phyloP scores from a whole-genome alignment of 2,797 vertebrate species.

The Lophura swinhoii region DNA sequence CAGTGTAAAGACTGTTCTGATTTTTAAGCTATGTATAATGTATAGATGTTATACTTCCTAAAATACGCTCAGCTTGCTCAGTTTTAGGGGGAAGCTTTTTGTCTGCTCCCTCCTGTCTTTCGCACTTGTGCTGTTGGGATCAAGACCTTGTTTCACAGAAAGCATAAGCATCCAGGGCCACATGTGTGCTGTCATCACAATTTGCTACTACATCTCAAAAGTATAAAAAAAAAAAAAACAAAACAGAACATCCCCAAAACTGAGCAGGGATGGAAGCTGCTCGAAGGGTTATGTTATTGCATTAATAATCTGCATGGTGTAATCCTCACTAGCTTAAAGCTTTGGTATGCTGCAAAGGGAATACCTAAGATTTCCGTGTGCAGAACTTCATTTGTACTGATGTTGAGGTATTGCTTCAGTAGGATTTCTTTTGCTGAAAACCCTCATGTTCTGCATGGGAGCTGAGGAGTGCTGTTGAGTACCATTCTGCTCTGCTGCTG shows the following conservation, averaged over 20 bases:
- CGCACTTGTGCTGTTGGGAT: not conserved
- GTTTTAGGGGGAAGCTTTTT: not conserved
- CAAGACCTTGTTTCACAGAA: not conserved
- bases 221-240: not conserved
- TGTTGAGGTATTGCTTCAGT: not conserved
- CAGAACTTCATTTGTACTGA: not conserved
- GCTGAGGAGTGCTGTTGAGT: not conserved
- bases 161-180: not conserved
- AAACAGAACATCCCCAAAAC: not conserved
- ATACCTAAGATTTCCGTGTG: not conserved
- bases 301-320: not conserved
- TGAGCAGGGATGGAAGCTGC: not conserved
- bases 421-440: not conserved
- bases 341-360: not conserved
- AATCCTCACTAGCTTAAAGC: not conserved
- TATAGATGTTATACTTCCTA: not conserved
- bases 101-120: not conserved
- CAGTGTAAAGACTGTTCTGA: not conserved
- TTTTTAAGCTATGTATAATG: not conserved
- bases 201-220: not conserved
- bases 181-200: accelerated
- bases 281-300: not conserved
- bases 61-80: not conserved
- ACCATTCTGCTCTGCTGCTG: not conserved
- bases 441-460: not conserved